Evolutionary conservation across 2,797 vertebrate species (phyloP), one percentile per base, ranked within the genome.

Genomic region (Octomys mimax): DNA sequence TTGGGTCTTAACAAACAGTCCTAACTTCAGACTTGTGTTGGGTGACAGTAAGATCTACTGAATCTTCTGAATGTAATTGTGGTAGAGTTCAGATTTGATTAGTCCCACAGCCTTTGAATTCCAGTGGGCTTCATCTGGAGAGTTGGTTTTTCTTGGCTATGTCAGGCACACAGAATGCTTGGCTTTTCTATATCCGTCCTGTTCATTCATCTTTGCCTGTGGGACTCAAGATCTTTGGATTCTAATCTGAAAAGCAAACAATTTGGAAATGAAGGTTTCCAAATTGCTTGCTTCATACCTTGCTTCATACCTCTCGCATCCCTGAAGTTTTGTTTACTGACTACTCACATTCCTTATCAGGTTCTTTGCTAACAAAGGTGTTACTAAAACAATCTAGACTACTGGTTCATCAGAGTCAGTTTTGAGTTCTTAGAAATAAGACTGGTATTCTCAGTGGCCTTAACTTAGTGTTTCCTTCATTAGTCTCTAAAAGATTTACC

Each of bases 201-300:
- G 19, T 46, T 28, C 18, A 21, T 87, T 10, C 22, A 68, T 36
- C 39, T 80, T 59, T 75, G 39, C 49, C 78, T 68, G 14, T 24
- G 7, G 71, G 68, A 33, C 71, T 94, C 57, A 59, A 54, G 28
- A 80, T 83, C 73, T 95, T n/a, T 80, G 90, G 36, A 39, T 75
- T 96, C 54, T 91, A 75, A n/a, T 39, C n/a, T 95, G 95, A 80
- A 78, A 90, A 94, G 57, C 57, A 9, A 33, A 79, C 11, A 92
- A 13, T 79, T 70, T 90, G 61, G 68, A 79, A 94, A 84, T 68
- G 81, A 79, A 18, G 77, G 26, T 77, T 93, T 10, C 33, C n/a
- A n/a, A n/a, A n/a, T n/a, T n/a, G n/a, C 31, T 49, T 81, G 82
- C 31, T 66, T 10, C 75, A 6, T 39, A 26, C 19, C 31, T 49